Evolutionary conservation across 2,113 vertebrate genomes (phyloP), one percentile per base, ranked within the genome.

Genomic region (Ochotona curzoniae): DNA sequence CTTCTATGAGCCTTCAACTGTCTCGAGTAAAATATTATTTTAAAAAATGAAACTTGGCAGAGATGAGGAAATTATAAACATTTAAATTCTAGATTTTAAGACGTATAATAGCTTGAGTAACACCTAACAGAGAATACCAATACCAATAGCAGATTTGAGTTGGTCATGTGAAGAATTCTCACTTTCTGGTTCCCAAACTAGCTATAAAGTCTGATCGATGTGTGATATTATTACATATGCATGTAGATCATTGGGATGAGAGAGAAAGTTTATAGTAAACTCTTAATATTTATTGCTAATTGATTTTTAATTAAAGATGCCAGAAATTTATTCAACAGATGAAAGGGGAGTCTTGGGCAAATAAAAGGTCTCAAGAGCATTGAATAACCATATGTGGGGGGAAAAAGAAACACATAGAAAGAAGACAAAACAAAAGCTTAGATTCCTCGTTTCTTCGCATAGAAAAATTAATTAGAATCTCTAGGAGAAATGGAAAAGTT

Each of bases 151-250:
- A 91, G 61, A 76, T 28, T 69, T 85, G 49, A 69, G 28, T 8
- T 25, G 18, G 14, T 47, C 30, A 54, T 60, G 25, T 28, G 21
- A 25, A 73, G 47, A 61, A 18, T n/a, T 47, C 87, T 92, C 14
- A 73, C 35, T 30, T 81, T n/a, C 61, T 81, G 21, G 83, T n/a
- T 79, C 90, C 13, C n/a, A 86, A 94, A 21, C 60, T 80, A 83
- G 26, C 3, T 2, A 21, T 67, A 67, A 83, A 38, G 23, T 61
- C 38, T 44, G 38, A 44, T 44, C 3, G 38, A 44, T 44, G 38
- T 44, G 4, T 44, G 38, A 44, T 44, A 44, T 44, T 44, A 44
- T 6, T 44, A 44, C 38, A 44, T 44, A 44, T 44, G 38, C 38
- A 44, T 44, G 84, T 17, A 81, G 54, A 82, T 49, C 17, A 44